Evolutionary conservation across 2,797 vertebrate genomes (phyloP).

Genomic region (Sebastolobus altivelis): DNA sequence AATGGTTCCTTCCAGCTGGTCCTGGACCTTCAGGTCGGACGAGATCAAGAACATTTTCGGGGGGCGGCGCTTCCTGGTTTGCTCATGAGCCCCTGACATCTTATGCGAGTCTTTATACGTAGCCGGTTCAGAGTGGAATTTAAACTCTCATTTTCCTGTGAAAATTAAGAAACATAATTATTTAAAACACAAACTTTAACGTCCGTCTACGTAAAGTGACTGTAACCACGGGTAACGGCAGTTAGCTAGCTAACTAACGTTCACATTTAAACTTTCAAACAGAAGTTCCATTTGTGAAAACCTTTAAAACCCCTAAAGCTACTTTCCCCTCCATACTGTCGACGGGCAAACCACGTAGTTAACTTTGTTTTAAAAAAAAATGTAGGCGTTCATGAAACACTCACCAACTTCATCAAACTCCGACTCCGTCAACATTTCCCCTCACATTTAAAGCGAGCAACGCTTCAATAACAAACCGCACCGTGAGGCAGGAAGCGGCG

Average conservation of each 20-base stretch:
- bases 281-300: neutral
- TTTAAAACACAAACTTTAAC: neutral
- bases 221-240: constrained; percentile 20
- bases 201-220: neutral
- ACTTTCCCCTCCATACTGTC: neutral
- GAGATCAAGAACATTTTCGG: constrained; percentile 78
- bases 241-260: neutral
- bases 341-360: neutral
- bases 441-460: constrained; percentile 49
- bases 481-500: constrained; percentile 74
- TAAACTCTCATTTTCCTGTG: constrained; percentile 17
- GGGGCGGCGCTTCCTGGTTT: constrained; percentile 72
- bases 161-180: neutral
- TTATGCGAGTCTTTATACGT: neutral
- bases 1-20: constrained; percentile 83
- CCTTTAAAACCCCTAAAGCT: neutral
- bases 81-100: constrained; percentile 79
- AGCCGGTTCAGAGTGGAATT: neutral
- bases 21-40: constrained; percentile 79
- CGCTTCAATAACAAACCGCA: constrained; percentile 67
- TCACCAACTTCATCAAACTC: constrained; percentile 63
- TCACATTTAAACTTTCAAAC: constrained; percentile 31
- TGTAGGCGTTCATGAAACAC: constrained; percentile 11
- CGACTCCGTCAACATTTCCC: constrained; percentile 48
- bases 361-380: neutral